These are phyloP conservation scores for Caenorhabditis doughertyi DNA, from an alignment of 2,888 invertebrate genomes.

Conservation along the genomic window DNA sequence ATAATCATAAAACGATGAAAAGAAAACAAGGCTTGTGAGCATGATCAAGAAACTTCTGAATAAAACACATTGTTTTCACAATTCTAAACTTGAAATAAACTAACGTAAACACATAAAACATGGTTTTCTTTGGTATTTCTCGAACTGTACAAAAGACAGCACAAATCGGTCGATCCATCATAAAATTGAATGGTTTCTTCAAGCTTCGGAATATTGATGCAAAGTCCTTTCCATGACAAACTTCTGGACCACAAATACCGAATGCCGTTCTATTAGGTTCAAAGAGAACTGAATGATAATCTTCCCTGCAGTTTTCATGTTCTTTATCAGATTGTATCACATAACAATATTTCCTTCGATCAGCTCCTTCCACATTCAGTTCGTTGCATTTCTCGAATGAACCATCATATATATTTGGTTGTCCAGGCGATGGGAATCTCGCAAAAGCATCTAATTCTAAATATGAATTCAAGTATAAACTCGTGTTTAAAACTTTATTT, in stretches of 20 bases:
- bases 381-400: constrained; percentile 21
- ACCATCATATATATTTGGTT: constrained; percentile 40
- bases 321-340: constrained; percentile 25
- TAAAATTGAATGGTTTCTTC: constrained; percentile 28
- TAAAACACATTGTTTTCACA: background rate
- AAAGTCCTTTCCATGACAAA: constrained; percentile 37
- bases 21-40: constrained; percentile 23
- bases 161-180: constrained; percentile 42
- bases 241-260: constrained; percentile 40
- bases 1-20: constrained; percentile 44
- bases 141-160: constrained; percentile 40
- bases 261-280: constrained; percentile 30
- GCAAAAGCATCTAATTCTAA: constrained; percentile 49
- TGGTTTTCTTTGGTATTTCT: constrained; percentile 21
- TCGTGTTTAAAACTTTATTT: background rate
- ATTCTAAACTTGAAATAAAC: background rate
- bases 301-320: constrained; percentile 7
- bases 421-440: constrained; percentile 11
- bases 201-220: constrained; percentile 8
- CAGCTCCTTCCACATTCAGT: constrained; percentile 4
- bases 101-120: constrained; percentile 36
- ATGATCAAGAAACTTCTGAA: constrained; percentile 46
- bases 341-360: constrained; percentile 38
- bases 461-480: background rate
- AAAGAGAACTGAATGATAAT: constrained; percentile 32